Evolutionary conservation across 2,888 invertebrate genomes (phyloP).

Genomic region (Amiota minor): DNA sequence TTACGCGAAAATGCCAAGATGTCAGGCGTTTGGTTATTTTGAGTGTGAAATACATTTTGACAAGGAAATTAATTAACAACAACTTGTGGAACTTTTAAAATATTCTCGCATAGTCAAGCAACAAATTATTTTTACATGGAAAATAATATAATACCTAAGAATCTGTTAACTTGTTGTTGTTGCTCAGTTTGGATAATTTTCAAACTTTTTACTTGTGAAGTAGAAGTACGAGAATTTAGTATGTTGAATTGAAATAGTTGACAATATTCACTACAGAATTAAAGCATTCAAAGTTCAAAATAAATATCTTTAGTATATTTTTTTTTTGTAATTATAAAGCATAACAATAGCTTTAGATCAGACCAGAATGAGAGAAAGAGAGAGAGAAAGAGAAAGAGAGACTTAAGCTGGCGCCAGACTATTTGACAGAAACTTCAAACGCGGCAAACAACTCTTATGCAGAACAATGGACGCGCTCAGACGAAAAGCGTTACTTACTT

Average conservation of each 20-base stretch:
- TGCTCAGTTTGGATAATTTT: no score
- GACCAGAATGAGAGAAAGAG: no score
- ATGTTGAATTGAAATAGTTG: neutral
- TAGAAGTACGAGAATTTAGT: no score
- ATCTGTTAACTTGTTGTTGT: no score
- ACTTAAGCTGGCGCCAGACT: constrained; percentile 61
- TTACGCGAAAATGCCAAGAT: constrained; percentile 26
- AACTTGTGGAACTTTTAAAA: constrained; percentile 31
- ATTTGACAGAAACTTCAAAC: constrained; percentile 29
- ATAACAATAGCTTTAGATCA: constrained; percentile 40
- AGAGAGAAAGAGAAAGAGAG: constrained; percentile 46
- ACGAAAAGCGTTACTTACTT: no score
- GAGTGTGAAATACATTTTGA: constrained; percentile 39
- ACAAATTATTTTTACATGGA: neutral
- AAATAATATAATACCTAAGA: no score
- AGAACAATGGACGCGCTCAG: constrained; percentile 22
- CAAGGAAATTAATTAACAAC: constrained; percentile 54
- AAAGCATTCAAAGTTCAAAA: neutral
- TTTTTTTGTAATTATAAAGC: constrained; percentile 13
- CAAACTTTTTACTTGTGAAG: neutral
- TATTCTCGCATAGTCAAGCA: neutral
- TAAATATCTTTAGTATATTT: neutral
- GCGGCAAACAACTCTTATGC: constrained; percentile 30
- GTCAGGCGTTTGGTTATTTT: constrained; percentile 26
- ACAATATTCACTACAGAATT: neutral